phyloP scores from a whole-genome alignment of 2,797 vertebrate genomes.

The Knipowitschia caucasica region DNA sequence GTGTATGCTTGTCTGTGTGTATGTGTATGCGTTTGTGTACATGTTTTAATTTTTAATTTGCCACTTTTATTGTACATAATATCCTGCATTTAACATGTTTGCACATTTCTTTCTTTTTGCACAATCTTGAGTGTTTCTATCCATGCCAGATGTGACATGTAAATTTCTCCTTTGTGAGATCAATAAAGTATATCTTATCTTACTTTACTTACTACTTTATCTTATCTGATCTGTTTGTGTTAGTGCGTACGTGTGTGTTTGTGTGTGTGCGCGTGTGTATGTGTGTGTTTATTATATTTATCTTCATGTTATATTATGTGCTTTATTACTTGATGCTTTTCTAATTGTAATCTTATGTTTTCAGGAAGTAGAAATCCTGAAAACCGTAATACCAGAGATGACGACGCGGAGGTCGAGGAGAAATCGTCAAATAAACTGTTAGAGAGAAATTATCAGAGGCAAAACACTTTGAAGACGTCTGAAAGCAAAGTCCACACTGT shows the following conservation, averaged over 20 bases:
- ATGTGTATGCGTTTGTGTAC: no score
- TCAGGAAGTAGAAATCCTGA: background rate
- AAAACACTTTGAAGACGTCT: background rate
- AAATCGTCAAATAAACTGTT: background rate
- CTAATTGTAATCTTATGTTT: background rate
- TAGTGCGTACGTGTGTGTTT: background rate
- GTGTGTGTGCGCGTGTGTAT: no score
- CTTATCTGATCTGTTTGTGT: background rate
- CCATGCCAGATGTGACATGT: no score
- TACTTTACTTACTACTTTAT: no score
- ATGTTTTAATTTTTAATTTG: no score
- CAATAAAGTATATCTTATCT: no score
- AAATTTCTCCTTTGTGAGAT: no score
- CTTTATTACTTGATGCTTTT: background rate
- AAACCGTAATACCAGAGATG: background rate
- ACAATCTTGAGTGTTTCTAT: no score
- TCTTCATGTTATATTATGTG: background rate
- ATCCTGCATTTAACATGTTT: no score
- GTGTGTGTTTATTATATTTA: background rate
- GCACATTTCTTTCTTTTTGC: no score
- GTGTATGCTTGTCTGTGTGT: no score
- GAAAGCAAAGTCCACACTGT: background rate
- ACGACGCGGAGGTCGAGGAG: background rate
- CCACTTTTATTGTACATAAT: no score
- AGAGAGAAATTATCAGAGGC: background rate